These are phyloP conservation scores for Vombatus ursinus DNA, from an alignment of 2,113 vertebrate species.

Conservation along the genomic window DNA sequence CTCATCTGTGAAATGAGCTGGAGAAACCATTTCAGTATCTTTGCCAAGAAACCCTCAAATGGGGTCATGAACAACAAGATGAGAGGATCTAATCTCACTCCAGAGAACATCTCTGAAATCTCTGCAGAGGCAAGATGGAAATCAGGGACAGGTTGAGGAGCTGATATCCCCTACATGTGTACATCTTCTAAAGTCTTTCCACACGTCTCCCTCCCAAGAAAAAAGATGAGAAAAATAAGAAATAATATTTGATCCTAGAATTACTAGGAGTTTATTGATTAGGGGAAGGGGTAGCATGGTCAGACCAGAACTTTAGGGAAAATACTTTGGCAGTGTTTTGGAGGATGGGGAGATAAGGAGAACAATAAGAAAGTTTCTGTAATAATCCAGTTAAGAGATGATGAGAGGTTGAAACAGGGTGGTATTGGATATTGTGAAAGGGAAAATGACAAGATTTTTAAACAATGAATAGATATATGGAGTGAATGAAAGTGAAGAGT, in stretches of 20 bases:
- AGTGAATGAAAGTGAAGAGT: no score
- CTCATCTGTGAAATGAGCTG: not conserved
- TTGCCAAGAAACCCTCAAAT: not conserved
- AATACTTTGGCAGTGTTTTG: not conserved
- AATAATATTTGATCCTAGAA: not conserved
- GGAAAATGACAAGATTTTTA: no score
- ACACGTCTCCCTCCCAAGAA: not conserved
- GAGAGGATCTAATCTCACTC: not conserved
- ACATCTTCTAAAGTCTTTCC: not conserved
- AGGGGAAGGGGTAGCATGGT: not conserved
- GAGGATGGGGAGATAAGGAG: not conserved
- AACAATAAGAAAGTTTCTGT: not conserved
- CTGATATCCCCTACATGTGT: not conserved
- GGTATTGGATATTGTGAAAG: not conserved
- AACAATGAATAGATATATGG: no score
- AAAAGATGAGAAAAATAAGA: not conserved
- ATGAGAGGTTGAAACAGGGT: not conserved
- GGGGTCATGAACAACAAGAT: not conserved
- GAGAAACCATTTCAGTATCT: not conserved
- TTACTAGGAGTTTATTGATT: not conserved
- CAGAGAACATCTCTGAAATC: not conserved
- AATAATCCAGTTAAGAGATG: not conserved
- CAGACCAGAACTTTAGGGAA: not conserved
- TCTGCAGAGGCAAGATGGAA: not conserved
- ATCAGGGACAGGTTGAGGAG: not conserved